These are phyloP conservation scores for Amia ocellicauda DNA, from an alignment of 2,113 vertebrate species.

Conservation along the genomic window DNA sequence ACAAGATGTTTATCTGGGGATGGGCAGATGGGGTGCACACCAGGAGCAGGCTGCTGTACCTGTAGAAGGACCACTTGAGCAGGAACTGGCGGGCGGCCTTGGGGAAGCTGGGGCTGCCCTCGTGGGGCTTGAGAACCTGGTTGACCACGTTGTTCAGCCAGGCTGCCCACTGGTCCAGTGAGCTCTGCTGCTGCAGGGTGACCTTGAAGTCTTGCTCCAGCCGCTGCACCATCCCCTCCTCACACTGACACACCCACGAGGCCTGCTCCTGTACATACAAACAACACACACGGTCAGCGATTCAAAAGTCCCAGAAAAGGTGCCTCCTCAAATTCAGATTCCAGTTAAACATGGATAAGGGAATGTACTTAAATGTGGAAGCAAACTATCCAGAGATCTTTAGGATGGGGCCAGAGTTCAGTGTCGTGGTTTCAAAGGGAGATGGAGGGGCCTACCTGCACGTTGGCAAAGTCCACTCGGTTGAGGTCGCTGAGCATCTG, in stretches of 20 bases:
- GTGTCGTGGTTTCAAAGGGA: no score
- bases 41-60: constrained; percentile 54
- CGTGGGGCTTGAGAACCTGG: constrained; percentile 87
- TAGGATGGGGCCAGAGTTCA: no score
- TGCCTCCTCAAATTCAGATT: no score
- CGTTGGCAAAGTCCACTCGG: constrained; percentile 94
- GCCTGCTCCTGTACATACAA: constrained; percentile 83
- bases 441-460: constrained; percentile 72
- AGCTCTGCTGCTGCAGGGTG: constrained; percentile 96
- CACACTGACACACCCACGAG: constrained; percentile 97
- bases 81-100: constrained; percentile 94
- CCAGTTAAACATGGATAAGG: no score
- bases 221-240: constrained; percentile 88
- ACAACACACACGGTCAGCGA: not conserved
- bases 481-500: constrained; percentile 99
- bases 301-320: no score
- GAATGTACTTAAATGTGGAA: no score
- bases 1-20: no score
- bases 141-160: constrained; percentile 96
- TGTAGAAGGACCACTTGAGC: constrained; percentile 99
- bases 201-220: constrained; percentile 97
- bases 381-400: no score
- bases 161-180: constrained; percentile 93
- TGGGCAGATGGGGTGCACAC: no score
- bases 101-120: constrained; percentile 87